Evolutionary conservation across 2,113 vertebrate species (phyloP), one percentile per base, ranked within the genome.

Genomic region (Chaetorhynchus papuensis): DNA sequence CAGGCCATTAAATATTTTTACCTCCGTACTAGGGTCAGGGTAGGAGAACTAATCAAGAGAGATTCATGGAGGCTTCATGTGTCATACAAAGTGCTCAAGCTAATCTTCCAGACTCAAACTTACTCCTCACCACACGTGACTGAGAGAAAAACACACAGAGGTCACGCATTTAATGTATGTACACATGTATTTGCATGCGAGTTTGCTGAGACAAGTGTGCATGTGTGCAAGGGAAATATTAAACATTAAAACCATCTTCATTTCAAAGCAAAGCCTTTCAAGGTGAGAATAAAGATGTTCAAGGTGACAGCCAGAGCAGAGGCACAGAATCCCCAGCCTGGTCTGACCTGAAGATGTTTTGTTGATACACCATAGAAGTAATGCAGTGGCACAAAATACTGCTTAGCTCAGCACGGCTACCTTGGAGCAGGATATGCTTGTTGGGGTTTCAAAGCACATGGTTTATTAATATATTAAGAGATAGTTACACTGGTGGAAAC

Each of bases 1-100:
- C 35, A 39, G 7, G 63, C 66, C 78, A 35, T 93, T 95, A 89
- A 92, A 89, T 96, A 93, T 95, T 93, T 96, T 96, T 96, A 90
- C 84, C 72, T 90, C 81, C 81, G 74, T 90, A 90, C 96, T 53
- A 15, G 47, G 86, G 91, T 97, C 89, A 78, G 54, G 49, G 78
- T 49, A 86, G 41, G 61, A 95, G 71, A 90, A 90, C 31, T 60
- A 89, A 81, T 87, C 70, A 86, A 71, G 66, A 70, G 79, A 90
- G 77, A 60, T 37, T 90, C 68, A 80, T 41, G 8, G 72, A 89
- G 72, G 71, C 28, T 76, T 94, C 97, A 60, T 54, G 22, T 90
- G 79, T 80, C 76, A 75, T 53, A 90, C 45, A 81, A 94, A 95
- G 76, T 37, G 50, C 50, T 47, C 80, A 26, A 59, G 79, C 21